Percentiles rank a stretch among this genome's conserved stretches.
Conservation (phyloP, 2,888 invertebrate genomes). For the Lymantria monacha region DNA sequence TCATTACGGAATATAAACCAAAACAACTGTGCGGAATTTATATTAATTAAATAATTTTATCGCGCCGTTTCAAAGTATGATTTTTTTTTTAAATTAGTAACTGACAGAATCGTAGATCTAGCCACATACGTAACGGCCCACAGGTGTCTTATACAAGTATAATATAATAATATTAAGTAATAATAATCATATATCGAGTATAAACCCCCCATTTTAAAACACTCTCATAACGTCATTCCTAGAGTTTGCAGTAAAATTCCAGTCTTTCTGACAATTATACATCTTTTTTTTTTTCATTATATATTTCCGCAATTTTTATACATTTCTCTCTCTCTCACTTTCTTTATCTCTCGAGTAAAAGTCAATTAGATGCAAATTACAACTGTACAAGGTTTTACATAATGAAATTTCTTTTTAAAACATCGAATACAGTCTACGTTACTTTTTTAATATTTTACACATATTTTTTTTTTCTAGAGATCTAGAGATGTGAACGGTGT, state of each 20-base stretch:
- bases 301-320: conserved; percentile 5
- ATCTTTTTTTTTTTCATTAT: conserved; percentile 7
- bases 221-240: conserved; percentile 4
- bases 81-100: neutral
- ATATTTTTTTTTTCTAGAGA: conserved; percentile 26
- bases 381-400: conserved; percentile 28
- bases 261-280: conserved; percentile 14
- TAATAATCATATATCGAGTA: conserved; percentile 5
- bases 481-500: conserved; percentile 19
- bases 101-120: conserved; percentile 6
- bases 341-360: conserved; percentile 2
- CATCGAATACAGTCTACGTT: conserved; percentile 13
- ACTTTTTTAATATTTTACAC: neutral
- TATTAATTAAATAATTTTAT: neutral
- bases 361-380: conserved; percentile 3
- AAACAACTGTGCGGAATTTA: neutral
- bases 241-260: conserved; percentile 8
- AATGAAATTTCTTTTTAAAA: conserved; percentile 6
- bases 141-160: conserved; percentile 4
- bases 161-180: conserved; percentile 6
- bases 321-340: too few relatives aligned
- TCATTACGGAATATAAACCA: too few relatives aligned
- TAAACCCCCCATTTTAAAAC: conserved; percentile 2
- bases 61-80: neutral
- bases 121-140: conserved; percentile 7